Conservation (phyloP, 2,113 vertebrate species). For the Osmerus eperlanus region DNA sequence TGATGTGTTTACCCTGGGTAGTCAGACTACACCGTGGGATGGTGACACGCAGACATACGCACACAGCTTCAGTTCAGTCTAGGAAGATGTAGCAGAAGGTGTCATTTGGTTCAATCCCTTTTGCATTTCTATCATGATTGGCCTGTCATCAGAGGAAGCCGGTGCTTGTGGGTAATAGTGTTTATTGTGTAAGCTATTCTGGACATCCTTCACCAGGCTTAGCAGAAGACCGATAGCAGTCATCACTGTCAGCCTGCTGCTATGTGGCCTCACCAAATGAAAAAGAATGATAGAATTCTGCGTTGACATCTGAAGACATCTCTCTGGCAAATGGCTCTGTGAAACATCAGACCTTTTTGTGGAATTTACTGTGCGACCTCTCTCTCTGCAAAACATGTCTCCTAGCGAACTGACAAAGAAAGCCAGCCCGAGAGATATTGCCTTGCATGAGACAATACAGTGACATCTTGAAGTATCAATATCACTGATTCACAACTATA, state of each 20-base stretch:
- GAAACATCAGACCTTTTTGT: conserved; percentile 23
- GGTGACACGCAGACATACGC: neutral
- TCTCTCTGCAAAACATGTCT: neutral
- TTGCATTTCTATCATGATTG: conserved; percentile 15
- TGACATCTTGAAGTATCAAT: too few species aligned
- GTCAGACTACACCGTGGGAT: conserved; percentile 17
- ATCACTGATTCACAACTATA: too few species aligned
- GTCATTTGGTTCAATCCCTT: conserved; percentile 41
- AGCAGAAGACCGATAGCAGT: conserved; percentile 44
- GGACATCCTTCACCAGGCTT: conserved; percentile 39
- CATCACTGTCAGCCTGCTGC: conserved; percentile 48
- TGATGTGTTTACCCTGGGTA: conserved; percentile 43
- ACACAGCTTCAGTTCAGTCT: neutral
- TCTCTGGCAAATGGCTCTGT: conserved; percentile 20
- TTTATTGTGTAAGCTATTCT: conserved; percentile 39
- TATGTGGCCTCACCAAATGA: conserved; percentile 44
- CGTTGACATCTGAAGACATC: conserved; percentile 44
- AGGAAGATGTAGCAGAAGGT: conserved; percentile 24
- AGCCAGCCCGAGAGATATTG: neutral
- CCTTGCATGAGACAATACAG: too few species aligned
- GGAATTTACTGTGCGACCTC: neutral
- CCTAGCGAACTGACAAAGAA: neutral
- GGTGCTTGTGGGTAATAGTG: conserved; percentile 36
- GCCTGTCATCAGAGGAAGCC: conserved; percentile 23
- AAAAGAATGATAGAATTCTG: conserved; percentile 42